Evolutionary conservation across 2,113 vertebrate genomes (phyloP).

Genomic region (Irena cyanogastra): DNA sequence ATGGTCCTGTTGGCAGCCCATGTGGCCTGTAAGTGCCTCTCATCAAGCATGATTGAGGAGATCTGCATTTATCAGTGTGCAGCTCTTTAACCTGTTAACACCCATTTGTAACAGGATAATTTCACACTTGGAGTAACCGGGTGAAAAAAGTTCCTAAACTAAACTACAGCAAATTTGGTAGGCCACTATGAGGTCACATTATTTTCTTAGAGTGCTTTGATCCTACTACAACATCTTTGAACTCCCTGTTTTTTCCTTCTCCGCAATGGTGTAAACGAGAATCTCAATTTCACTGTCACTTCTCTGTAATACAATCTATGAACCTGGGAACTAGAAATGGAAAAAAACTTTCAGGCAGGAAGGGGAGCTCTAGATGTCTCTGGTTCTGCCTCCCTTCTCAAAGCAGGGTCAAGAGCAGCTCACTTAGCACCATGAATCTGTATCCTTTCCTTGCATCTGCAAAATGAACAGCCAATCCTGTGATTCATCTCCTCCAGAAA

Average conservation of each 20-base stretch:
- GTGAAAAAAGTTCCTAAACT: not conserved
- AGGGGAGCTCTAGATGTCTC: not conserved
- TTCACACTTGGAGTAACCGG: not conserved
- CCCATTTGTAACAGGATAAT: not conserved
- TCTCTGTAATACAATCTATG: not conserved
- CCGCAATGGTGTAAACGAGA: not conserved
- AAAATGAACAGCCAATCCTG: not conserved
- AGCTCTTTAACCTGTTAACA: slow-evolving; percentile 40
- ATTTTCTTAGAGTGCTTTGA: not conserved
- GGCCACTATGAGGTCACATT: not conserved
- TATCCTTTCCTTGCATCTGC: not conserved
- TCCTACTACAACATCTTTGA: not conserved
- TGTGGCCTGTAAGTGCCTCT: not conserved
- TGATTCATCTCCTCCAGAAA: not conserved
- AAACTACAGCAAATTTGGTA: not conserved
- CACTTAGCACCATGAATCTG: not conserved
- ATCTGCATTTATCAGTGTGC: slow-evolving; percentile 18
- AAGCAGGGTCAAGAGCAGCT: not conserved
- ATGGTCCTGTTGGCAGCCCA: not conserved
- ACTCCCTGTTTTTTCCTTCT: not conserved
- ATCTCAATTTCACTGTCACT: not conserved
- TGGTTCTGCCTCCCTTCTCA: not conserved
- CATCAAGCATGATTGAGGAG: not conserved
- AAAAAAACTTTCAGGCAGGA: not conserved
- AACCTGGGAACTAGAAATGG: not conserved